Evolutionary conservation across 2,113 vertebrate genomes (phyloP).

Genomic region (Pelusios castaneus): DNA sequence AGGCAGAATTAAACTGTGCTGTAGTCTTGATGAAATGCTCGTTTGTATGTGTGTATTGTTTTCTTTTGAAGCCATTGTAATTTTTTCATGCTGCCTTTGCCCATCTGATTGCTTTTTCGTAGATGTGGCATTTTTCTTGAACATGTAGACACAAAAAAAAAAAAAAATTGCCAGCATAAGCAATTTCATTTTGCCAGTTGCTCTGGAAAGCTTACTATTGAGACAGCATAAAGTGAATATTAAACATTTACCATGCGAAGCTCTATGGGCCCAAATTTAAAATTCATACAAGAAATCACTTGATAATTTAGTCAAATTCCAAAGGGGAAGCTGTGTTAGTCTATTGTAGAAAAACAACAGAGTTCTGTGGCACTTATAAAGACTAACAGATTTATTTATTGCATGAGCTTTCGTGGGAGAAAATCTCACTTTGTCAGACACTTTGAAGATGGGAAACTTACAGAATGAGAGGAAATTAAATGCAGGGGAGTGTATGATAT

Average conservation of each 20-base stretch:
- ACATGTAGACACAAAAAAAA: not conserved
- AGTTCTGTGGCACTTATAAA: no score
- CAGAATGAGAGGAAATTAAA: no score
- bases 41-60: not conserved
- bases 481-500: no score
- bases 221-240: constrained; percentile 19
- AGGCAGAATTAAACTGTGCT: not conserved
- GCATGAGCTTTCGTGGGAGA: no score
- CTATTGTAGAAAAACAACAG: no score
- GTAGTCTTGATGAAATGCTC: not conserved
- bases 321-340: no score
- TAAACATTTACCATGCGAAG: not conserved
- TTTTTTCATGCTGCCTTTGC: constrained; percentile 27
- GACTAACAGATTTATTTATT: no score
- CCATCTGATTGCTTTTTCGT: constrained; percentile 13
- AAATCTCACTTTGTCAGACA: no score
- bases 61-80: constrained; percentile 31
- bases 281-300: not conserved
- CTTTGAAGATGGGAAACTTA: no score
- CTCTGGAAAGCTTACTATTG: constrained; percentile 19
- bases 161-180: not conserved
- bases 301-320: no score
- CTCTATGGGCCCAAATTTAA: not conserved
- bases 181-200: constrained; percentile 16
- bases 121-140: constrained; percentile 23